These are phyloP conservation scores for Pheosia tremula DNA, from an alignment of 2,888 invertebrate genomes.

Conservation along the genomic window DNA sequence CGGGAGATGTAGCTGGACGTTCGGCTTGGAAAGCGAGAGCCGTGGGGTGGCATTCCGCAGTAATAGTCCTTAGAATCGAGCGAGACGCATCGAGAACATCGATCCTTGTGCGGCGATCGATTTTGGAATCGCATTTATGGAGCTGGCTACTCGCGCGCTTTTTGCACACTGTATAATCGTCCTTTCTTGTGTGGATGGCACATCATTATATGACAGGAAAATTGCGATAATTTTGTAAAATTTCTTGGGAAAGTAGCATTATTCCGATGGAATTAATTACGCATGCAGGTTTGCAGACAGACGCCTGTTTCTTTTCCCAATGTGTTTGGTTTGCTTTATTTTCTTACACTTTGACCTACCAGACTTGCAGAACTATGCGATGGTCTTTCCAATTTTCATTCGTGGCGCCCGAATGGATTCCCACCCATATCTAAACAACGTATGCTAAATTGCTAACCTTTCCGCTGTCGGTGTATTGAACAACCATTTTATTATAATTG, in stretches of 20 bases:
- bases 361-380: background rate
- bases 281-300: no score
- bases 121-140: slow-evolving; percentile 40
- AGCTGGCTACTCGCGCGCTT: slow-evolving; percentile 31
- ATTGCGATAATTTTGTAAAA: slow-evolving; percentile 18
- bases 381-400: background rate
- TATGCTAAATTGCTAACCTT: slow-evolving; percentile 71
- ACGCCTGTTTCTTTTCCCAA: no score
- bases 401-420: slow-evolving; percentile 33
- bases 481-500: slow-evolving; percentile 81
- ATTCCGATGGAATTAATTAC: no score
- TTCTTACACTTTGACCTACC: no score
- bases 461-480: slow-evolving; percentile 70
- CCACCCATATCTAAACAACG: slow-evolving; percentile 50
- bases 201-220: slow-evolving; percentile 32
- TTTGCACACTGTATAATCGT: slow-evolving; percentile 9
- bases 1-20: slow-evolving; percentile 37
- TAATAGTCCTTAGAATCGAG: slow-evolving; percentile 71
- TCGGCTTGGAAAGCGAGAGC: slow-evolving; percentile 75
- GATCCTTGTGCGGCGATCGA: slow-evolving; percentile 62
- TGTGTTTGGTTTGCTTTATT: no score
- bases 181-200: slow-evolving; percentile 12
- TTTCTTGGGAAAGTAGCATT: no score
- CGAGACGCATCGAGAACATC: slow-evolving; percentile 45
- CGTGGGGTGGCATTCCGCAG: slow-evolving; percentile 72